Evolutionary conservation across 2,888 invertebrate species (phyloP), one percentile per base, ranked within the genome.

Genomic region (Ferrisia virgata): DNA sequence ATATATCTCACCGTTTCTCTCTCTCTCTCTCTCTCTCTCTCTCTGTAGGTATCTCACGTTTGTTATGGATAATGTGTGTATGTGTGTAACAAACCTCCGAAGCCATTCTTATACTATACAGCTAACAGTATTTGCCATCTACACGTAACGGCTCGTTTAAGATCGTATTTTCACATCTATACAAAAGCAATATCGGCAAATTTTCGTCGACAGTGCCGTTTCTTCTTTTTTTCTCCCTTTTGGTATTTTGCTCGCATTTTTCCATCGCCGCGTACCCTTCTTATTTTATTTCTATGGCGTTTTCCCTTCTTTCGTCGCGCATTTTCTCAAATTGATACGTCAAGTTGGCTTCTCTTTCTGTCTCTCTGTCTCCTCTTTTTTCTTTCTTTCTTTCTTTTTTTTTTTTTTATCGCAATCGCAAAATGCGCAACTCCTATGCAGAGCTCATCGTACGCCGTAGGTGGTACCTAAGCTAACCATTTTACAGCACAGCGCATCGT

Each of bases 171-270:
- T 82, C 82, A 72, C 72, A 64, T 72, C 64, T 69, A 69, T 82
- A 82, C 82, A 82, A 72, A 82, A 72, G 82, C 82, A 82, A 82
- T 82, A 82, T 82, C 69, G 82, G 82, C 82, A 82, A 82, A 82
- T 82, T 82, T 82, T 82, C 82, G 69, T 82, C 82, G 43, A 82
- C 64, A 69, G 33, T 39, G 25, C n/a, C 72, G 43, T 43, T 64
- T 72, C 43, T 64, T 72, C 43, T 43, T 40, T 25, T 72, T 72
- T 72, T 72, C 64, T 33, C 53, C 53, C 47, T 80, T 18, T 80
- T 80, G 25, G 43, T 79, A 25, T 79, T 79, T 43, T 43, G 43
- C 15, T 81, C 81, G 58, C 15, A 4, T 36, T 76, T 33, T 76
- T n/a, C n/a, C n/a, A n/a, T n/a, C 39, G n/a, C 15, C 76, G 9